Percentiles rank a stretch among this genome's conserved stretches.
These are phyloP conservation scores for Papilio xuthus DNA, from an alignment of 1,140 invertebrate genomes.

Conservation along the genomic window DNA sequence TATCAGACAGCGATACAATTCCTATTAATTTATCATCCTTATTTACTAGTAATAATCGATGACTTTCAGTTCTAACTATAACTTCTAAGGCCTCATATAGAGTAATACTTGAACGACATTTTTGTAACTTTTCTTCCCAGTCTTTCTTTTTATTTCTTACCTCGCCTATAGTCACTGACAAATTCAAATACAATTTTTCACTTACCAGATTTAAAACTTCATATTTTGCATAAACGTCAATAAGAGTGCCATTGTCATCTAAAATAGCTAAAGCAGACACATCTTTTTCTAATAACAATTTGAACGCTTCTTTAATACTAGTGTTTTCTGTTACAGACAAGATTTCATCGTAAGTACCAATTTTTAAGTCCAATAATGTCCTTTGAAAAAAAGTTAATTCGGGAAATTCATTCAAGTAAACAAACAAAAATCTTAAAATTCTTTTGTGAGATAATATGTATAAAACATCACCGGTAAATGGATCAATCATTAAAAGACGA, in stretches of 20 bases:
- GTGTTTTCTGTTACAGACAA: slow-evolving; percentile 69
- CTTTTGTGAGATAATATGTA: slow-evolving; percentile 78
- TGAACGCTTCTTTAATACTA: slow-evolving; percentile 72
- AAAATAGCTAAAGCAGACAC: slow-evolving; percentile 74
- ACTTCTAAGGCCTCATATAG: slow-evolving; percentile 81
- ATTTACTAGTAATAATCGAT: slow-evolving; percentile 79
- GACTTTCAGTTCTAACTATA: slow-evolving; percentile 80
- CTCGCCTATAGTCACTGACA: slow-evolving; percentile 73
- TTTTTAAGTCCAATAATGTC: slow-evolving; percentile 70
- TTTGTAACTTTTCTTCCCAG: slow-evolving; percentile 80
- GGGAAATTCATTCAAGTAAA: slow-evolving; percentile 77
- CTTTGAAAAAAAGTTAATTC: slow-evolving; percentile 78
- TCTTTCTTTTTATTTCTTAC: slow-evolving; percentile 79
- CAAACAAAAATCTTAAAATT: slow-evolving; percentile 76
- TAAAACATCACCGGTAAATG: slow-evolving; percentile 70
- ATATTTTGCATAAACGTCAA: slow-evolving; percentile 77
- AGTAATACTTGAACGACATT: slow-evolving; percentile 78
- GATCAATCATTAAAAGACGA: slow-evolving; percentile 73
- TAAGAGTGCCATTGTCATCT: slow-evolving; percentile 69
- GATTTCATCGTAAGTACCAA: slow-evolving; percentile 73
- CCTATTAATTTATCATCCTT: slow-evolving; percentile 75
- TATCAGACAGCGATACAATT: slow-evolving; percentile 77
- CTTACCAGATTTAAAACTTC: slow-evolving; percentile 78
- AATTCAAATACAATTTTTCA: slow-evolving; percentile 77
- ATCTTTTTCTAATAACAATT: slow-evolving; percentile 73